phyloP scores from a whole-genome alignment of 2,797 vertebrate species.

The Geotria australis region DNA sequence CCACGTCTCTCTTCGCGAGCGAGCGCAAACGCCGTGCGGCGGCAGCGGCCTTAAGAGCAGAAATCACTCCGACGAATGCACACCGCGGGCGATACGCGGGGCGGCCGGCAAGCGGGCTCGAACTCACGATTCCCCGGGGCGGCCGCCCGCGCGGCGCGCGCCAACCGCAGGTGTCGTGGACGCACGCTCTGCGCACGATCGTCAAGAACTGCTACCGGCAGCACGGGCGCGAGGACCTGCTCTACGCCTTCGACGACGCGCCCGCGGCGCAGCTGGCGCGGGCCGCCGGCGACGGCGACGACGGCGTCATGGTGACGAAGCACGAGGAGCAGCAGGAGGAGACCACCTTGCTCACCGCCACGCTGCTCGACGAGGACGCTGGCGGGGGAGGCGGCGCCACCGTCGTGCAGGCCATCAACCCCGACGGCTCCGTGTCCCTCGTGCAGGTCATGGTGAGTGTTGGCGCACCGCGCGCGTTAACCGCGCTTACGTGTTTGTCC shows the following conservation, averaged over 20 bases:
- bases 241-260: constrained; percentile 85
- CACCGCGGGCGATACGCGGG: too few species aligned
- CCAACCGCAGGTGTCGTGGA: constrained; percentile 71
- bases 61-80: too few species aligned
- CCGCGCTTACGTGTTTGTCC: fast-evolving
- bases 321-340: too few species aligned
- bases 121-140: too few species aligned
- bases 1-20: too few species aligned
- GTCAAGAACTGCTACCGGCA: constrained; percentile 99
- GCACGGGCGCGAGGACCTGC: constrained; percentile 68
- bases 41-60: too few species aligned
- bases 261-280: constrained; percentile 63
- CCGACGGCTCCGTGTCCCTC: constrained; percentile 81
- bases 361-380: too few species aligned
- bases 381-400: constrained; percentile 21
- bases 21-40: too few species aligned
- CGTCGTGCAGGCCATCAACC: constrained; percentile 72
- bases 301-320: constrained; percentile 5
- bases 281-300: constrained; percentile 67
- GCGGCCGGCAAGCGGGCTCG: too few species aligned
- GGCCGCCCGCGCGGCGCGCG: too few species aligned
- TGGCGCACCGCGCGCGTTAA: neutral
- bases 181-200: constrained; percentile 68
- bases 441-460: constrained; percentile 37
- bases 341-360: too few species aligned